These are phyloP conservation scores for Reticulitermes lucifugus DNA, from an alignment of 2,888 invertebrate species.

Conservation along the genomic window DNA sequence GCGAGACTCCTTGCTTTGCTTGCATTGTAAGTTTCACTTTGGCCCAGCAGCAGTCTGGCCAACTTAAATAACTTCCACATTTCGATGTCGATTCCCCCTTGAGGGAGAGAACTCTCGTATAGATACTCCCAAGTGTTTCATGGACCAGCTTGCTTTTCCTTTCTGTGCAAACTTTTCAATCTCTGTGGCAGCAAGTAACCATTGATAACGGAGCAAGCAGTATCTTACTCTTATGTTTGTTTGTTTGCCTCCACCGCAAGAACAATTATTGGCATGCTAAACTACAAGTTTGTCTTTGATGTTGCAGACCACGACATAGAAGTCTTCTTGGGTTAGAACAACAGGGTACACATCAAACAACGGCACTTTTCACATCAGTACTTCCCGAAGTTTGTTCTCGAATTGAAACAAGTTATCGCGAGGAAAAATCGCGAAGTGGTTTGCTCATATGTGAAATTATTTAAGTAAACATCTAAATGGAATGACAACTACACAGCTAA, in stretches of 20 bases:
- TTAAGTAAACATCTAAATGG: background rate
- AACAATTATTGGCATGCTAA: slow-evolving; percentile 9
- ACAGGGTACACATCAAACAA: background rate
- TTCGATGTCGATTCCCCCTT: background rate
- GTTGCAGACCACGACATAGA: background rate
- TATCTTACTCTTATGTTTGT: background rate
- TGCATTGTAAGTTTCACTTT: slow-evolving; percentile 22
- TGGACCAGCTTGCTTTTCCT: background rate
- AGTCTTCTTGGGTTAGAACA: background rate
- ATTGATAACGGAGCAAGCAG: background rate
- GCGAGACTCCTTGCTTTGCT: slow-evolving; percentile 6
- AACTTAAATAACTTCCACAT: slow-evolving; percentile 11
- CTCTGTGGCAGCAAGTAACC: background rate
- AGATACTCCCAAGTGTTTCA: too few relatives aligned
- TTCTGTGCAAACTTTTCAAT: background rate
- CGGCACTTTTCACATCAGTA: background rate
- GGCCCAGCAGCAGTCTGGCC: background rate
- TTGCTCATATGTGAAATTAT: background rate
- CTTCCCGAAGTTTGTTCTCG: background rate
- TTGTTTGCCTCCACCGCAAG: background rate
- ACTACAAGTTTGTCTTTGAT: background rate
- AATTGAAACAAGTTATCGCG: background rate
- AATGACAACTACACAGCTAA: too few relatives aligned
- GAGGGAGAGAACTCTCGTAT: background rate
- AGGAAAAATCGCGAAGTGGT: too few relatives aligned